Percentiles rank a stretch among this genome's conserved stretches.
Conservation (phyloP, 2,113 vertebrate genomes). For the Lynx canadensis region DNA sequence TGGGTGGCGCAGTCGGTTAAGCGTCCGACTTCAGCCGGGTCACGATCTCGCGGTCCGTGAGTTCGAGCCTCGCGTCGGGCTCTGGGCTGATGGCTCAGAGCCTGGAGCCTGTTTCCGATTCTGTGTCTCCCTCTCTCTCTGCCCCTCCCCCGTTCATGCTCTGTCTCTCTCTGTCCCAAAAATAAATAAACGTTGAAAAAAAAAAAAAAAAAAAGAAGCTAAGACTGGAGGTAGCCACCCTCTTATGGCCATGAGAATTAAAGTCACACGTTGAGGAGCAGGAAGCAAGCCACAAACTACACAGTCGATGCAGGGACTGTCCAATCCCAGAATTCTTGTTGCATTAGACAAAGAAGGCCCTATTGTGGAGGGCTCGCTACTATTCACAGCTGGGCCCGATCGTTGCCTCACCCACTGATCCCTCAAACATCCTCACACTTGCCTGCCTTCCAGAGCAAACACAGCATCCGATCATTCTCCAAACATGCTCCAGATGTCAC, state of each 20-base stretch:
- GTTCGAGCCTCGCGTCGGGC: too few species aligned
- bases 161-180: too few species aligned
- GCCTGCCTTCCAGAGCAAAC: neutral
- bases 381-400: neutral
- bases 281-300: neutral
- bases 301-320: neutral
- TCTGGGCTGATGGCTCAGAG: too few species aligned
- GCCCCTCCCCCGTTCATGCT: too few species aligned
- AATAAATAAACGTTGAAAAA: too few species aligned
- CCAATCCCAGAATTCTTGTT: neutral
- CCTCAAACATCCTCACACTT: neutral
- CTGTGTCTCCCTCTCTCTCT: too few species aligned
- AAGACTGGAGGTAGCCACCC: neutral
- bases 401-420: neutral
- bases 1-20: too few species aligned
- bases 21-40: too few species aligned
- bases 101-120: too few species aligned
- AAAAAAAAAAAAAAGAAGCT: too few species aligned
- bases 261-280: neutral
- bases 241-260: neutral
- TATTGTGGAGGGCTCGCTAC: neutral
- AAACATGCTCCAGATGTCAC: neutral
- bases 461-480: neutral
- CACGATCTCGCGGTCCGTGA: too few species aligned
- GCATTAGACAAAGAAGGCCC: neutral